phyloP scores from a whole-genome alignment of 2,888 invertebrate genomes.

The Altica lythri region DNA sequence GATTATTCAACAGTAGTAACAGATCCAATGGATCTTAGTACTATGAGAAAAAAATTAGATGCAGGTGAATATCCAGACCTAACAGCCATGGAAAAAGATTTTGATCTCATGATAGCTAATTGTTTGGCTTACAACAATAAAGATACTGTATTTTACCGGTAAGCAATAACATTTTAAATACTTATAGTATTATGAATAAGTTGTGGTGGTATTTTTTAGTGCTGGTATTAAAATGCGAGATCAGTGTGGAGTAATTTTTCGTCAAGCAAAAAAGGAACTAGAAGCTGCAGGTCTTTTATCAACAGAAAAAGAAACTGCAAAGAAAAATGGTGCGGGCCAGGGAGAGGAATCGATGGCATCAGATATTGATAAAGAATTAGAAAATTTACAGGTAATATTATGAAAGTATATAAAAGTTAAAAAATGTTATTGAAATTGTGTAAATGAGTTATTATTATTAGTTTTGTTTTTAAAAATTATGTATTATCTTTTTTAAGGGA shows the following conservation, averaged over 20 bases:
- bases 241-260: slow-evolving; percentile 80
- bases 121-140: slow-evolving; percentile 94
- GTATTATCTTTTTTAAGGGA: slow-evolving; percentile 42
- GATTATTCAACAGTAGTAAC: slow-evolving; percentile 87
- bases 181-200: no score
- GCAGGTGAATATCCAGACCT: slow-evolving; percentile 70
- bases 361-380: slow-evolving; percentile 63
- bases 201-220: no score
- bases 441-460: no score
- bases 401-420: no score
- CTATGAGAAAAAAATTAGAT: slow-evolving; percentile 81
- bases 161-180: slow-evolving; percentile 9
- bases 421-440: no score
- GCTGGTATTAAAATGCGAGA: slow-evolving; percentile 73
- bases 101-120: slow-evolving; percentile 94
- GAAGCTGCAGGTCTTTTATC: slow-evolving; percentile 64
- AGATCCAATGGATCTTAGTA: slow-evolving; percentile 87
- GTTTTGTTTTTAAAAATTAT: no score
- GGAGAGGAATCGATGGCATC: slow-evolving; percentile 59
- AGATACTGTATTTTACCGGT: slow-evolving; percentile 90
- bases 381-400: slow-evolving; percentile 52
- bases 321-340: slow-evolving; percentile 31
- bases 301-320: slow-evolving; percentile 51
- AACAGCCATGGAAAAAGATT: slow-evolving; percentile 84
- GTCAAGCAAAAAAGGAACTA: slow-evolving; percentile 76